Evolutionary conservation across 2,888 invertebrate genomes (phyloP).

Genomic region (Caenorhabditis sp.): DNA sequence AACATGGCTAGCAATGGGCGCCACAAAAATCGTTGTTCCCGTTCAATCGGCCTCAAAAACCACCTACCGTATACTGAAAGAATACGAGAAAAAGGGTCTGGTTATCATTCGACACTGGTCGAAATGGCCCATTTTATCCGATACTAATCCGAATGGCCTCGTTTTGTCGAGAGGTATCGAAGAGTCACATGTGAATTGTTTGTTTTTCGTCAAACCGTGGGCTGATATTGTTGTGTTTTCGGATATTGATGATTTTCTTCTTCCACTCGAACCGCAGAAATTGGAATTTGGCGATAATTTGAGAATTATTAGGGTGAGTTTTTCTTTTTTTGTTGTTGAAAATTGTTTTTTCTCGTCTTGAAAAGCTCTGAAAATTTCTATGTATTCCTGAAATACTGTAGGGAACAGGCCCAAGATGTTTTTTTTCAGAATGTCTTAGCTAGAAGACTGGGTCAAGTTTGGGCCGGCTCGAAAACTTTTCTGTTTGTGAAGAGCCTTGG

Average conservation of each 20-base stretch:
- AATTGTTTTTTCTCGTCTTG: not conserved
- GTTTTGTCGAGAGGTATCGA: conserved; percentile 63
- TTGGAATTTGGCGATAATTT: conserved; percentile 57
- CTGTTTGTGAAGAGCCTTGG: too few species aligned
- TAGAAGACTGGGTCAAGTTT: too few species aligned
- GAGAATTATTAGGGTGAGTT: conserved; percentile 53
- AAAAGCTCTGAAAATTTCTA: too few species aligned
- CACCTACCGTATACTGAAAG: conserved; percentile 59
- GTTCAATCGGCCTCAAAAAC: conserved; percentile 66
- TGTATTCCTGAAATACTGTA: too few species aligned
- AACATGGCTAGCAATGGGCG: conserved; percentile 66
- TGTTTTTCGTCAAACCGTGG: conserved; percentile 68
- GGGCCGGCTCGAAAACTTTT: too few species aligned
- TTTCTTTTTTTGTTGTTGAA: not conserved
- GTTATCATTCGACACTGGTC: conserved; percentile 67
- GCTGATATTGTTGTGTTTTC: conserved; percentile 67
- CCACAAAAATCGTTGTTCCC: conserved; percentile 66
- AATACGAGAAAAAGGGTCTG: conserved; percentile 63
- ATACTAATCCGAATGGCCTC: conserved; percentile 67
- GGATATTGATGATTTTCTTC: conserved; percentile 68
- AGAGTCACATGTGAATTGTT: conserved; percentile 69
- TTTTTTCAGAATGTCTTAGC: too few species aligned
- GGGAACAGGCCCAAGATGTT: too few species aligned
- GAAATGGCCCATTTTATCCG: conserved; percentile 69
- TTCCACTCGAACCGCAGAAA: conserved; percentile 61